Base-by-base conservation (phyloP, 2,797 vertebrate species). In the Hapalemur alaotrensis region DNA sequence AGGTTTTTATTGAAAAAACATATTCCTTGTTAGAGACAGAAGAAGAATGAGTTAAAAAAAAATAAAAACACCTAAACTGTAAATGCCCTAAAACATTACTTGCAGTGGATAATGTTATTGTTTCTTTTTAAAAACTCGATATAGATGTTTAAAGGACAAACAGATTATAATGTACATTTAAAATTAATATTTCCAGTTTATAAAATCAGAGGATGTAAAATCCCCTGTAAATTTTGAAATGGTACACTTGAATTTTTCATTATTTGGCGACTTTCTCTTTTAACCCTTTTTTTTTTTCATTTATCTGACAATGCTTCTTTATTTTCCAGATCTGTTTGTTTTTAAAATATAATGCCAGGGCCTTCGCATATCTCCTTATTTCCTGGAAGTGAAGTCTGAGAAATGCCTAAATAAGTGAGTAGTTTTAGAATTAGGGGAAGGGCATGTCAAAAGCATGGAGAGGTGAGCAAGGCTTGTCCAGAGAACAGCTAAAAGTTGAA, bases 131-230 rank as follows among this genome's bases (percentile, higher is more conserved):
- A 89, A 54, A 92, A 85, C 41, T 85, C 43, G 48, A 18, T 46
- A 38, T 32, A 89, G 61, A n/a, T 63, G 20, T 38, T 67, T 78
- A 38, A 85, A 54, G 72, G 23, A 23, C 54, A 80, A 72, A 72
- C 7, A 72, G 22, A 38, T 65, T 89, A 78, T 69, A 83, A 81
- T 70, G 11, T 13, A 69, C 4, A 41, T n/a, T 69, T 93, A 78
- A 92, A 84, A 79, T 82, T 22, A n/a, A 61, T 78, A 65, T 93
- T 79, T 95, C 65, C 12, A 70, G 46, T 75, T 69, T 93, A 52
- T 70, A 82, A 41, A 90, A 61, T 35, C 75, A 6, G 30, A 85
- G 81, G 10, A 59, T 46, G 65, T 17, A 90, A 79, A 75, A 18
- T 73, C 4, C 30, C 22, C 4, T 92, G 84, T 59, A 32, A 35